Base-by-base conservation (phyloP, 2,113 vertebrate genomes). In the Trichomycterus rosablanca region DNA sequence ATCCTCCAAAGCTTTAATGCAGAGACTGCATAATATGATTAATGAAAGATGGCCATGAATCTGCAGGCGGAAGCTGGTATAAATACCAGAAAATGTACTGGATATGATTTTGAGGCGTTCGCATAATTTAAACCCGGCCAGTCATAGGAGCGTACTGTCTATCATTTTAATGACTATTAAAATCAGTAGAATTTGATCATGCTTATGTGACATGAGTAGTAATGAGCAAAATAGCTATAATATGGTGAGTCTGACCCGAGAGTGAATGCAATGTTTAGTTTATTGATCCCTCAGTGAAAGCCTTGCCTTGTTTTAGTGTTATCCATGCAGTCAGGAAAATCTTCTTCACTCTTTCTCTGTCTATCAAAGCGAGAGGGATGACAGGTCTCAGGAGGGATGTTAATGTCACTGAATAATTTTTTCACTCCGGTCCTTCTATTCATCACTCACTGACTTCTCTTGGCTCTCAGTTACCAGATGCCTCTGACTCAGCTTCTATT, bases 401-500 rank as follows among this genome's bases (percentile, higher is more conserved):
- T 68, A 66, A 69, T 75, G 76, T 79, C 76, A 78, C 66, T 68
- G 71, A 71, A 73, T 75, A 79, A 70, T 69, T 71, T 74, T 76
- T 78, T 76, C 76, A 71, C 74, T 72, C 69, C 59, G 32, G 68
- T 35, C 45, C 3, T 55, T 71, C 66, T 66, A 50, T 81, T 76
- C 76, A 76, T 83, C 80, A 80, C 76, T 49, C 53, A 60, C 26
- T 2, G 50, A 73, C 71, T 73, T 75, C 78, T 83, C 76, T 63
- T 28, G 35, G 16, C 35, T 26, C n/a, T 26, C n/a, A 24, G n/a
- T 34, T 32, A 11, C 48, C 39, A 52, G 23, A 49, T 37, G 67
- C 66, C 66, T 68, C 24, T 22, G 63, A 66, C 65, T 80, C 66
- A 63, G 69, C 71, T 52, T 55, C 20, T 55, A 64, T 63, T 74